These are phyloP conservation scores for Andrena chrysosceles DNA, from an alignment of 2,888 invertebrate genomes.

Conservation along the genomic window DNA sequence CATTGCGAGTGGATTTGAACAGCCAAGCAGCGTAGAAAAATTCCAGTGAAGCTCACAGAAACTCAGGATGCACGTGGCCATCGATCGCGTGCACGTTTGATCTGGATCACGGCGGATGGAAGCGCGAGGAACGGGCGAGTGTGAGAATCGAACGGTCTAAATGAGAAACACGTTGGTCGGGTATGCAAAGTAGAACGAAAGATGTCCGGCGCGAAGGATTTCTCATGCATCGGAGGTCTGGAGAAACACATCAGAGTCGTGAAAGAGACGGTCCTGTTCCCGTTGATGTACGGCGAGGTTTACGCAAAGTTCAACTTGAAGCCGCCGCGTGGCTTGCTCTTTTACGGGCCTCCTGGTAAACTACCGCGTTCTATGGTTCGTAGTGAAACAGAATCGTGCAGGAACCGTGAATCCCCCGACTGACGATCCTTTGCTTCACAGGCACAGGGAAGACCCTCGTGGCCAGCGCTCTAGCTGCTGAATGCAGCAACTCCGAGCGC, in stretches of 20 bases:
- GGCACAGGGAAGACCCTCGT: slow-evolving; percentile 96
- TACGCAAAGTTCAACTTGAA: slow-evolving; percentile 93
- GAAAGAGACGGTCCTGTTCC: slow-evolving; percentile 96
- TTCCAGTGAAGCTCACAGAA: slow-evolving; percentile 72
- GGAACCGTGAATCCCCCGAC: slow-evolving; percentile 15
- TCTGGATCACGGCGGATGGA: neutral
- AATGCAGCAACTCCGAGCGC: slow-evolving; percentile 91
- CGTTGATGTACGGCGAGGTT: slow-evolving; percentile 95
- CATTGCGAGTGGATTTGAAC: slow-evolving; percentile 69
- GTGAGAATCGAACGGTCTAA: slow-evolving; percentile 7
- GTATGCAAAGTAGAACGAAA: slow-evolving; percentile 47
- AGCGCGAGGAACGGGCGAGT: slow-evolving; percentile 1
- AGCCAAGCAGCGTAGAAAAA: slow-evolving; percentile 63
- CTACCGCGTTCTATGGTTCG: slow-evolving; percentile 49
- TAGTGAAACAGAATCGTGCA: slow-evolving; percentile 22
- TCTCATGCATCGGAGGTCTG: slow-evolving; percentile 90
- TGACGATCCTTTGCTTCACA: slow-evolving; percentile 73
- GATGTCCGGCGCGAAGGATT: slow-evolving; percentile 78
- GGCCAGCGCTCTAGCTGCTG: slow-evolving; percentile 94
- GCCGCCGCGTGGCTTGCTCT: slow-evolving; percentile 94
- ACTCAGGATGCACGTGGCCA: slow-evolving; percentile 44
- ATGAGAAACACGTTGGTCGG: slow-evolving; percentile 34
- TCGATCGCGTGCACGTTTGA: neutral
- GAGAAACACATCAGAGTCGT: slow-evolving; percentile 93
- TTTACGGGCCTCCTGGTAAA: slow-evolving; percentile 95